A percentile compares a stretch with the other conserved stretches of the same genome.
These are phyloP conservation scores for Microcebus ravelobensis DNA, from an alignment of 2,113 vertebrate species.

Conservation along the genomic window DNA sequence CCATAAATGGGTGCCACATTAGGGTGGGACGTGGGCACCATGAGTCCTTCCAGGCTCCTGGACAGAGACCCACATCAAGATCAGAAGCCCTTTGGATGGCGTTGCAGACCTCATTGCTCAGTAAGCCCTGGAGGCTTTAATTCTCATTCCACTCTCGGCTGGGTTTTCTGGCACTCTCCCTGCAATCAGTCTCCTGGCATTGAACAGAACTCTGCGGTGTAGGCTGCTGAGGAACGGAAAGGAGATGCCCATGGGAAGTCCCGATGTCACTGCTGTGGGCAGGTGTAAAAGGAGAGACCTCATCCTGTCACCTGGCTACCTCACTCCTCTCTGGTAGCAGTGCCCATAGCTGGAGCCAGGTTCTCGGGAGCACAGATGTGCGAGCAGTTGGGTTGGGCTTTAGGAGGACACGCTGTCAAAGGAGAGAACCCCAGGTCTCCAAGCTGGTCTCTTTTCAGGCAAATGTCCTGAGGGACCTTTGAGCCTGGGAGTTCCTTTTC, in stretches of 20 bases:
- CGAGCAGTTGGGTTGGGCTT: constrained; percentile 41
- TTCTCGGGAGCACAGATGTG: constrained; percentile 51
- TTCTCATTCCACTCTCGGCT: constrained; percentile 61
- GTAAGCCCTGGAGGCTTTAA: constrained; percentile 72
- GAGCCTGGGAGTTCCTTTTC: constrained; percentile 71
- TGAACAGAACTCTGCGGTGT: constrained; percentile 52
- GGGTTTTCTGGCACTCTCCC: constrained; percentile 68
- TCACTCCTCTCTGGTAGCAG: constrained; percentile 68
- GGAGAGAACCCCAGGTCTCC: constrained; percentile 71
- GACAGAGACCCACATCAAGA: constrained; percentile 75
- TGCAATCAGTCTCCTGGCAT: constrained; percentile 49
- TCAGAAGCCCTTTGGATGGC: constrained; percentile 72
- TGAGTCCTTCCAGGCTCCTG: constrained; percentile 64
- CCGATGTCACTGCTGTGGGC: background rate
- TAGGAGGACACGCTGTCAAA: constrained; percentile 39
- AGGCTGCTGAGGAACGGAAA: constrained; percentile 67
- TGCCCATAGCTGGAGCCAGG: constrained; percentile 67
- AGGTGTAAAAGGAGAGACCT: constrained; percentile 45
- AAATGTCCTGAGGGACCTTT: constrained; percentile 72
- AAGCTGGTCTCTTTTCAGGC: constrained; percentile 68
- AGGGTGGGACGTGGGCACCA: constrained; percentile 73
- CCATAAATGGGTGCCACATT: constrained; percentile 72
- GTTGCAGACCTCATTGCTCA: constrained; percentile 76
- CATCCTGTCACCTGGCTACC: constrained; percentile 61
- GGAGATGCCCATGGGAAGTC: constrained; percentile 56